These are phyloP conservation scores for Typhlichthys eigenmanni DNA, from an alignment of 2,797 vertebrate genomes.

Conservation along the genomic window DNA sequence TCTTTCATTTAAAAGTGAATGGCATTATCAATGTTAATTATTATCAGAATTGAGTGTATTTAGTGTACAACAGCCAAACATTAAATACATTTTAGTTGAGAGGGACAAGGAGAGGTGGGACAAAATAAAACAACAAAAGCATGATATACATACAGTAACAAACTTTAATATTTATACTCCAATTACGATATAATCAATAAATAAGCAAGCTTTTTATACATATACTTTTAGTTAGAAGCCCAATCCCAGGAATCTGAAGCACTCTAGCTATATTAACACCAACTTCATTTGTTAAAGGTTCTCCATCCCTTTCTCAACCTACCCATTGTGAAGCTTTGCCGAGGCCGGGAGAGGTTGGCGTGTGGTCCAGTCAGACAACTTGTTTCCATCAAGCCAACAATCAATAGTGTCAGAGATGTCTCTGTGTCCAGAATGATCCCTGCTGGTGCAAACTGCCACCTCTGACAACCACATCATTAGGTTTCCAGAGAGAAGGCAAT, in stretches of 20 bases:
- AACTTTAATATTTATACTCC: too few relatives aligned
- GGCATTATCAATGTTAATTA: too few relatives aligned
- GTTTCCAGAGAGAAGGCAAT: conserved; percentile 23
- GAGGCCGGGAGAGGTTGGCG: conserved; percentile 17
- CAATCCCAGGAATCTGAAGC: too few relatives aligned
- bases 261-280: conserved; percentile 25
- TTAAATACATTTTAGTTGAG: too few relatives aligned
- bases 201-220: too few relatives aligned
- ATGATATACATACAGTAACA: too few relatives aligned
- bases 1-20: too few relatives aligned
- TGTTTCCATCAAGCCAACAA: conserved; percentile 54
- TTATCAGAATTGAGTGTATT: too few relatives aligned
- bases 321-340: not conserved
- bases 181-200: too few relatives aligned
- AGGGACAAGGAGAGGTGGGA: too few relatives aligned
- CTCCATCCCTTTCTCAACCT: conserved; percentile 44
- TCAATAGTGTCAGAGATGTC: conserved; percentile 58
- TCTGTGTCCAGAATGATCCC: conserved; percentile 25
- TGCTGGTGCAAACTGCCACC: conserved; percentile 12
- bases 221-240: conserved; percentile 3
- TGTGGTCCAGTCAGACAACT: conserved; percentile 45
- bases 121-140: too few relatives aligned
- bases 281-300: conserved; percentile 61
- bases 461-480: conserved; percentile 45
- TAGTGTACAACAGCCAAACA: too few relatives aligned